Evolutionary conservation across 2,888 invertebrate species (phyloP).

Genomic region (Sinopyrophorus schimmeli): DNA sequence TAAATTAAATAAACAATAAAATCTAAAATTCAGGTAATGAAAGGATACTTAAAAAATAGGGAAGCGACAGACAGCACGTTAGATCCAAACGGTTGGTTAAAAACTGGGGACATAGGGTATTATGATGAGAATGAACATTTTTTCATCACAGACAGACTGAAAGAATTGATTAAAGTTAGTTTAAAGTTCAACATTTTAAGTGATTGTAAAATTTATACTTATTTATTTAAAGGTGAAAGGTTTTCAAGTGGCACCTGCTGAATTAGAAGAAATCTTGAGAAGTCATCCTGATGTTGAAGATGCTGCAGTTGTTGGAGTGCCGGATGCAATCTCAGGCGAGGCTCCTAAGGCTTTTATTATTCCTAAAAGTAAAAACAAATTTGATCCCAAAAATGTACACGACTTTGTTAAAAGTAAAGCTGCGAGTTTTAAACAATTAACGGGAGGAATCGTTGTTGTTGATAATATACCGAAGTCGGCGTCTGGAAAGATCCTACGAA

Average conservation of each 20-base stretch:
- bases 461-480: conserved; percentile 73
- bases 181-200: neutral
- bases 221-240: conserved; percentile 53
- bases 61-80: conserved; percentile 68
- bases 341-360: conserved; percentile 74
- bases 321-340: conserved; percentile 69
- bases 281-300: conserved; percentile 74
- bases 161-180: conserved; percentile 75
- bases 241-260: conserved; percentile 82
- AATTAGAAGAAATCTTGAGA: conserved; percentile 73
- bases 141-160: conserved; percentile 75
- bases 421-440: conserved; percentile 72
- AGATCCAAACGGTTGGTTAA: conserved; percentile 74
- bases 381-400: conserved; percentile 61
- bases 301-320: conserved; percentile 78
- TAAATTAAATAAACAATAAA: neutral
- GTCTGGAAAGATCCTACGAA: conserved; percentile 76
- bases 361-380: conserved; percentile 52
- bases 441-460: conserved; percentile 67
- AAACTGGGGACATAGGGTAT: conserved; percentile 64
- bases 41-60: conserved; percentile 75
- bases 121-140: conserved; percentile 68
- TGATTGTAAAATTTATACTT: conserved; percentile 45
- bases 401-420: conserved; percentile 68
- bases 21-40: conserved; percentile 65